These are phyloP conservation scores for Torymus auratus DNA, from an alignment of 2,888 invertebrate species.

Conservation along the genomic window DNA sequence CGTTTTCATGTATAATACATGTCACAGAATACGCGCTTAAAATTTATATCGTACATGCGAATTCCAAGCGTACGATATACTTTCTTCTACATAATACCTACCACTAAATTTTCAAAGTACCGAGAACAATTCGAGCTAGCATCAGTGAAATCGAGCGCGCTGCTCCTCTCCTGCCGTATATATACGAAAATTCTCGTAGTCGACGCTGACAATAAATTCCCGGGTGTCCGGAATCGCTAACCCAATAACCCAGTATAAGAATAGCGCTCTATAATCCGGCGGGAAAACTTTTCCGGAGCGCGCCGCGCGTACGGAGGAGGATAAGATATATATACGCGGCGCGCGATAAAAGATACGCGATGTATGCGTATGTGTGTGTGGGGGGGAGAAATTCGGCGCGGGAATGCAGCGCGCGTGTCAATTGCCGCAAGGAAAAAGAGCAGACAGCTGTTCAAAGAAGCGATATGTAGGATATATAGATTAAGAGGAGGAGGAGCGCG, in stretches of 20 bases:
- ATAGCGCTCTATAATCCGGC: not conserved
- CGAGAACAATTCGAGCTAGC: too few species aligned
- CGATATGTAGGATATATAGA: not conserved
- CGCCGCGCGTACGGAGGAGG: not conserved
- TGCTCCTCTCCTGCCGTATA: too few species aligned
- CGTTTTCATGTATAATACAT: too few species aligned
- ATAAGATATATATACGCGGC: not conserved
- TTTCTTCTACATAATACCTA: too few species aligned
- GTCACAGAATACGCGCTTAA: too few species aligned
- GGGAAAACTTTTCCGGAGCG: not conserved
- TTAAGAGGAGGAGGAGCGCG: too few species aligned
- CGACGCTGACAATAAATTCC: not conserved
- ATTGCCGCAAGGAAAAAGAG: not conserved
- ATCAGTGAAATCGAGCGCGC: too few species aligned
- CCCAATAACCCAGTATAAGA: conserved; percentile 9
- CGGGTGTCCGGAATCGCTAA: not conserved
- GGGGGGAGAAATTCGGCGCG: too few species aligned
- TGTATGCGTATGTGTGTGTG: not conserved
- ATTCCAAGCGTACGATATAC: too few species aligned
- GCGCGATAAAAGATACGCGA: not conserved
- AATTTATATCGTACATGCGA: too few species aligned
- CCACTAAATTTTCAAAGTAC: too few species aligned
- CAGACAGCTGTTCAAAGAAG: not conserved
- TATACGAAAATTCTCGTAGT: not conserved
- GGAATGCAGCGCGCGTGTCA: too few species aligned